Conservation (phyloP, 2,888 invertebrate genomes). For the Yponomeuta sedellus region DNA sequence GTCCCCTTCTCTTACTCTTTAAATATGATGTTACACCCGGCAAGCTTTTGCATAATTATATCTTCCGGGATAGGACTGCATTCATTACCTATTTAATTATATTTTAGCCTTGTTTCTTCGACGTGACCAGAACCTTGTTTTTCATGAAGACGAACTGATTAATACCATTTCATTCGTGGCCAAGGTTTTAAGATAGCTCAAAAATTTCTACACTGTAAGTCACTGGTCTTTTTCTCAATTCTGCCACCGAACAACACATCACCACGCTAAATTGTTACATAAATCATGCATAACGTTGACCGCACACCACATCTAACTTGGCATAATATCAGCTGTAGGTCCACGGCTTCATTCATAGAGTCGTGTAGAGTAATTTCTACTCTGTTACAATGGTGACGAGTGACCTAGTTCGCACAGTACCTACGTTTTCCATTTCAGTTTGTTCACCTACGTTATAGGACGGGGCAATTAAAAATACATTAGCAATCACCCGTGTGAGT, state of each 20-base stretch:
- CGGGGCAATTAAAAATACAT: constrained; percentile 24
- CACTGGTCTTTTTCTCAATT: too few relatives aligned
- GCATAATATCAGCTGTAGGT: background rate
- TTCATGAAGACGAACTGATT: too few relatives aligned
- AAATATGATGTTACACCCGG: background rate
- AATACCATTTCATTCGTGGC: too few relatives aligned
- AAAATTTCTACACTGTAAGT: too few relatives aligned
- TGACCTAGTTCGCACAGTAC: constrained; percentile 35
- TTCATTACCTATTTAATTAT: too few relatives aligned
- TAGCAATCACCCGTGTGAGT: constrained; percentile 23
- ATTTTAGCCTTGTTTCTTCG: background rate
- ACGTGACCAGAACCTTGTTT: too few relatives aligned
- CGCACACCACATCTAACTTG: background rate
- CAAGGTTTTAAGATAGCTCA: too few relatives aligned
- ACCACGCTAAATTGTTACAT: background rate
- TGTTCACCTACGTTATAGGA: constrained; percentile 28
- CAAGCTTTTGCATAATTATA: too few relatives aligned
- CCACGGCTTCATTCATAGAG: background rate
- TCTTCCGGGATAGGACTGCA: too few relatives aligned
- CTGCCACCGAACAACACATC: too few relatives aligned
- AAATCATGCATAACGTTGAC: background rate
- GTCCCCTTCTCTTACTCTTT: constrained; percentile 14
- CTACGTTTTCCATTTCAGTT: constrained; percentile 44
- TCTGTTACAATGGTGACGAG: constrained; percentile 1
- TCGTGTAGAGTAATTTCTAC: background rate